These are phyloP conservation scores for Leucophenga montana DNA, from an alignment of 2,888 invertebrate genomes.

Conservation along the genomic window DNA sequence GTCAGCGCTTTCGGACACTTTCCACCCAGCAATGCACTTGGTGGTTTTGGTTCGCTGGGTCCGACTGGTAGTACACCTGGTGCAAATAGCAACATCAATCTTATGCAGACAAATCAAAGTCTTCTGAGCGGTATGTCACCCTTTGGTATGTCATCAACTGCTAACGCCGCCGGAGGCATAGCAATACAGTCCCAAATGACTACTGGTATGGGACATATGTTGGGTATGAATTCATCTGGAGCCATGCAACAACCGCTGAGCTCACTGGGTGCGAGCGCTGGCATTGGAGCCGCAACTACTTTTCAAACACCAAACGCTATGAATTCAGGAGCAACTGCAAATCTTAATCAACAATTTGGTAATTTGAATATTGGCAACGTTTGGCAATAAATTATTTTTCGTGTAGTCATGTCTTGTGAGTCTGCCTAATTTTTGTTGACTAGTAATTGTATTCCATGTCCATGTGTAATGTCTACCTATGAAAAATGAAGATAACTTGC, in stretches of 20 bases:
- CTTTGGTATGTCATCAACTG: constrained; percentile 40
- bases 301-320: constrained; percentile 41
- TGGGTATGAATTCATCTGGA: constrained; percentile 1
- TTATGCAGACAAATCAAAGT: constrained; percentile 71
- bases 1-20: constrained; percentile 68
- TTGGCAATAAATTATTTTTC: constrained; percentile 69
- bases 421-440: constrained; percentile 15
- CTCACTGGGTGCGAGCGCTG: constrained; percentile 39
- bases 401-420: constrained; percentile 39
- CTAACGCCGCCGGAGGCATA: constrained; percentile 27
- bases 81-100: constrained; percentile 48
- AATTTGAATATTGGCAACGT: constrained; percentile 73
- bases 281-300: constrained; percentile 30
- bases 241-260: constrained; percentile 36
- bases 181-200: no score
- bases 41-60: constrained; percentile 47
- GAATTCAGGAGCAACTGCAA: constrained; percentile 60
- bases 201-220: constrained; percentile 33
- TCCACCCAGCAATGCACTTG: constrained; percentile 51
- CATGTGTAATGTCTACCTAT: not conserved
- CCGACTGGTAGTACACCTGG: constrained; percentile 51
- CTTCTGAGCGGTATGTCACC: constrained; percentile 57
- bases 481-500: constrained; percentile 4
- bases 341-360: constrained; percentile 73
- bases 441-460: not conserved